phyloP scores from a whole-genome alignment of 1,140 invertebrate genomes.

The Drosophila melanica region DNA sequence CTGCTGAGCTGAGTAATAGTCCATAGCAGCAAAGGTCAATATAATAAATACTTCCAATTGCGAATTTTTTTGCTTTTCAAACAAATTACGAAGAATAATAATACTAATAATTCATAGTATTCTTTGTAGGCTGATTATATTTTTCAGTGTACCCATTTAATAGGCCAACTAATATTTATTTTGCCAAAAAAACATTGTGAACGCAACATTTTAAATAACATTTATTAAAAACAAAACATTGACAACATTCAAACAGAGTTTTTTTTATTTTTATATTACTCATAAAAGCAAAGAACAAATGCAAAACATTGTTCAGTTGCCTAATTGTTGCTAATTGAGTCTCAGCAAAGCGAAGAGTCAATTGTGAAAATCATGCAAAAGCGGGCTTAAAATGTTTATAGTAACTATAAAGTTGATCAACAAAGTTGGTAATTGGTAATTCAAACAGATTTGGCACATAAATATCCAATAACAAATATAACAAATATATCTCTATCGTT shows the following conservation, averaged over 20 bases:
- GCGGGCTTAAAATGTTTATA: slow-evolving; percentile 1
- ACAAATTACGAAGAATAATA: too few species aligned
- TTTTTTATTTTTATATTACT: slow-evolving; percentile 21
- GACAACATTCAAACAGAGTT: slow-evolving; percentile 23
- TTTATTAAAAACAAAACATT: slow-evolving; percentile 31
- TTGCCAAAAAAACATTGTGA: background rate
- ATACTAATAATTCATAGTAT: too few species aligned
- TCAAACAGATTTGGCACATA: slow-evolving; percentile 11
- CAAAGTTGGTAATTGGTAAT: slow-evolving; percentile 11
- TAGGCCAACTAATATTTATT: background rate
- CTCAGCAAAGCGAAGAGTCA: slow-evolving; percentile 43
- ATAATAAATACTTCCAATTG: too few species aligned
- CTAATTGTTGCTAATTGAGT: slow-evolving; percentile 58
- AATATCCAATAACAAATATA: too few species aligned
- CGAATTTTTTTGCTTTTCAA: background rate
- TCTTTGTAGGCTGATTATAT: background rate
- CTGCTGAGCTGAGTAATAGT: slow-evolving; percentile 1
- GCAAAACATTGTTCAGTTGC: slow-evolving; percentile 40
- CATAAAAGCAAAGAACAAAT: slow-evolving; percentile 46
- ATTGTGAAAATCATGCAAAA: slow-evolving; percentile 19
- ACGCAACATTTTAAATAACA: slow-evolving; percentile 12
- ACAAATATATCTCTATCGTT: background rate
- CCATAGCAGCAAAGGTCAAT: background rate
- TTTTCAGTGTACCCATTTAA: background rate
- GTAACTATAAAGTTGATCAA: slow-evolving; percentile 6